Percentiles rank a stretch among this genome's conserved stretches.
These are phyloP conservation scores for Nipponacmea schrenckii DNA, from an alignment of 2,888 invertebrate genomes.

Conservation along the genomic window DNA sequence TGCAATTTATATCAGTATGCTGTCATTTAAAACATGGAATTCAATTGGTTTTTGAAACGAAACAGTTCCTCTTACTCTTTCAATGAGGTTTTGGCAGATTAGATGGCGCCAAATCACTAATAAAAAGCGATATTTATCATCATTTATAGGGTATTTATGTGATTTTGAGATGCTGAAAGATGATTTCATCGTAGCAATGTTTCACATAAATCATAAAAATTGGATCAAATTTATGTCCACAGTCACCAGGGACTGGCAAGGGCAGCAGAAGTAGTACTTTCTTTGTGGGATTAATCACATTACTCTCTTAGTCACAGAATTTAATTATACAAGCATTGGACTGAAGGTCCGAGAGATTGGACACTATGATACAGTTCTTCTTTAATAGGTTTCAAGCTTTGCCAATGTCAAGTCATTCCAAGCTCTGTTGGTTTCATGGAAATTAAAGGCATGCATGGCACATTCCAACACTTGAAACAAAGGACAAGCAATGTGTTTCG, in stretches of 20 bases:
- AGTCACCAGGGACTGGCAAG: neutral
- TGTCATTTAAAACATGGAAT: neutral
- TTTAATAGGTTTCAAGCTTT: neutral
- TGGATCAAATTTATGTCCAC: neutral
- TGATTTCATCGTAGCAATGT: slow-evolving; percentile 2
- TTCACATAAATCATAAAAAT: slow-evolving; percentile 1
- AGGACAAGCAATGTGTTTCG: neutral
- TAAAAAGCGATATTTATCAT: neutral
- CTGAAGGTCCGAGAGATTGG: neutral
- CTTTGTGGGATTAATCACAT: slow-evolving; percentile 4
- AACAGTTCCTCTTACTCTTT: neutral
- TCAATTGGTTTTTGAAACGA: neutral
- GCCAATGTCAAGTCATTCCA: neutral
- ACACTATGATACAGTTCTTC: neutral
- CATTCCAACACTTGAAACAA: slow-evolving; percentile 2
- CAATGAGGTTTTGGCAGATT: neutral
- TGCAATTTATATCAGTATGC: too few relatives aligned
- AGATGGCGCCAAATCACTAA: slow-evolving; percentile 4
- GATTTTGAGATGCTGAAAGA: neutral
- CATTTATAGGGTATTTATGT: neutral
- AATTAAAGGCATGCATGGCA: slow-evolving; percentile 3
- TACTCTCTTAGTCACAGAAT: slow-evolving; percentile 7
- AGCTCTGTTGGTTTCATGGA: neutral
- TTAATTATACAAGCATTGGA: neutral
- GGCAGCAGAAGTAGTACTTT: neutral